Evolutionary conservation across 1,140 invertebrate species (phyloP), one percentile per base, ranked within the genome.

Genomic region (Bombus turneri): DNA sequence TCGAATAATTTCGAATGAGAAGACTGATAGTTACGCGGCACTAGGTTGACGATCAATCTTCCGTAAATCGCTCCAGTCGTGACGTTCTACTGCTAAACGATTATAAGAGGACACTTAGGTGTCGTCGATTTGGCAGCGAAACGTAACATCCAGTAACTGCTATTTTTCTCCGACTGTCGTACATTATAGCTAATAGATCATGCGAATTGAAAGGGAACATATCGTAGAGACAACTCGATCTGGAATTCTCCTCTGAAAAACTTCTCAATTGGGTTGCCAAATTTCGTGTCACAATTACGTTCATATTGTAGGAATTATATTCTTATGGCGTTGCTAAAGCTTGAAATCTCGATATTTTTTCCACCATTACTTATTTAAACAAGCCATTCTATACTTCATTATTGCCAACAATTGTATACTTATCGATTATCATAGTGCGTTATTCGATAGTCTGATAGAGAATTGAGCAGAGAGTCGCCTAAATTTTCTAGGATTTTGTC

Each of bases 121-220:
- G 39, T 4, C 64, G 39, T 22, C 57, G 57, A 84, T 87, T 87
- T 81, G 75, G 57, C 59, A 87, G 57, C 25, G 43, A 15, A 64
- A 81, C n/a, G 13, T 62, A 39, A 71, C 41, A 62, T 79, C 6
- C 53, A n/a, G 43, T n/a, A 6, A 37, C 64, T 3, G 25, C 39
- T 18, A 25, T 82, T 78, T 18, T 64, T 43, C 53, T 69, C 43
- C 28, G 25, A 31, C 43, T 53, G 53, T 31, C 41, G 43, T 87
- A 81, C 80, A 62, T 80, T 72, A 57, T 18, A 13, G 75, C 77
- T 66, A 53, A 84, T 74, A 72, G 25, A 53, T 79, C 34, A 2
- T 25, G 18, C 31, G 68, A 74, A 76, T 80, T 80, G 77, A 85
- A 80, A 68, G 77, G 43, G 59, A 72, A 57, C 68, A 41, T 4